Conservation (phyloP, 2,888 invertebrate species). For the Xylophagus ater region DNA sequence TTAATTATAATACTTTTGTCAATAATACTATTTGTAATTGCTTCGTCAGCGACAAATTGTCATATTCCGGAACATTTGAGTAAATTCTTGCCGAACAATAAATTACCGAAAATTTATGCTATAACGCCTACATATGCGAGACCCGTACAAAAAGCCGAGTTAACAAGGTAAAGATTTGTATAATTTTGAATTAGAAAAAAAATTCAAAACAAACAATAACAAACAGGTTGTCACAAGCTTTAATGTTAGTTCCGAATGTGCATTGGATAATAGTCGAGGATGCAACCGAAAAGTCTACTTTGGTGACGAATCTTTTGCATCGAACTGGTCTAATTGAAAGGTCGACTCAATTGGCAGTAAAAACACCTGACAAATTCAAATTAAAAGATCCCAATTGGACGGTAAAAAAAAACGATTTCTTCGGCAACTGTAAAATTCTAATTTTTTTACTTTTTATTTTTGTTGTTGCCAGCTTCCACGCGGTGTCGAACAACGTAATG, state of each 20-base stretch:
- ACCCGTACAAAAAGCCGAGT: constrained; percentile 85
- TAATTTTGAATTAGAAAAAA: not conserved
- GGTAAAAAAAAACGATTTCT: too few species aligned
- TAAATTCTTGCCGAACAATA: constrained; percentile 14
- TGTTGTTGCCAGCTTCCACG: too few species aligned
- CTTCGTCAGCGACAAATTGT: constrained; percentile 3
- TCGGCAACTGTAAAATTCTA: too few species aligned
- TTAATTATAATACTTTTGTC: constrained; percentile 30
- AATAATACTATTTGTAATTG: constrained; percentile 13
- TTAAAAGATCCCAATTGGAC: too few species aligned
- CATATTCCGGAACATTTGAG: not conserved
- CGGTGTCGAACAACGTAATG: constrained; percentile 84
- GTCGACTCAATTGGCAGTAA: constrained; percentile 52
- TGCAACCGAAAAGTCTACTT: constrained; percentile 51
- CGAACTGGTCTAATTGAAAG: constrained; percentile 31
- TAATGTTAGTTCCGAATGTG: constrained; percentile 75
- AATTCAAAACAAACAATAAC: not conserved
- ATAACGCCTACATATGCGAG: constrained; percentile 87
- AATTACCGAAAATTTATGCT: constrained; percentile 65
- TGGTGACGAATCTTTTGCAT: constrained; percentile 63
- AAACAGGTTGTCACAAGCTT: constrained; percentile 68
- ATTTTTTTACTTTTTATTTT: too few species aligned
- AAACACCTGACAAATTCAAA: constrained; percentile 60
- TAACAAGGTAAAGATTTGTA: constrained; percentile 60
- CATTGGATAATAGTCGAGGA: constrained; percentile 94